These are phyloP conservation scores for Aselliscus stoliczkanus DNA, from an alignment of 2,797 vertebrate genomes.

Conservation along the genomic window DNA sequence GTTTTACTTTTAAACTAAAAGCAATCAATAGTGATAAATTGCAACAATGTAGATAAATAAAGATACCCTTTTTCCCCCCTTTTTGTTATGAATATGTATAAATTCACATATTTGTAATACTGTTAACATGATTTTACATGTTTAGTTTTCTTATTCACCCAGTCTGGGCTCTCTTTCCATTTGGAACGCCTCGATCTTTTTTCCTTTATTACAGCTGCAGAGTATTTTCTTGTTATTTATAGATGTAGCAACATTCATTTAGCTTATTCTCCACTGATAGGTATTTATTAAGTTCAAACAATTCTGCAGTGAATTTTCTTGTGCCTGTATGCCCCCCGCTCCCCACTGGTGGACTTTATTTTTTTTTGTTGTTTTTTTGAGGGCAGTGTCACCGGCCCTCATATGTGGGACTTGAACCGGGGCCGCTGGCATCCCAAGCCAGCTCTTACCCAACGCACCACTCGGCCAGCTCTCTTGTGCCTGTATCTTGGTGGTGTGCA, in stretches of 20 bases:
- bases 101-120: neutral
- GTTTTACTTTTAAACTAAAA: neutral
- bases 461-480: too few species aligned
- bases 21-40: neutral
- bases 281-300: neutral
- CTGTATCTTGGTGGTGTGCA: neutral
- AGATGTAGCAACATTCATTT: neutral
- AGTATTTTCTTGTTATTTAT: neutral
- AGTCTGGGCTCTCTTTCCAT: neutral
- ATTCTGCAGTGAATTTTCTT: neutral
- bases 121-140: neutral
- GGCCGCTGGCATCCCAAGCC: too few species aligned
- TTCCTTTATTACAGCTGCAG: neutral
- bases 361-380: too few species aligned
- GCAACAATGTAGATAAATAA: neutral
- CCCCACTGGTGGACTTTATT: too few species aligned
- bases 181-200: neutral
- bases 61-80: neutral
- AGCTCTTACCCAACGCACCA: too few species aligned
- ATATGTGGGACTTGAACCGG: too few species aligned
- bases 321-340: too few species aligned
- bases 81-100: neutral
- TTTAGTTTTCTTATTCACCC: neutral
- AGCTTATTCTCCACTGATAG: neutral
- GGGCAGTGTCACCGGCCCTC: too few species aligned